Evolutionary conservation across 2,888 invertebrate genomes (phyloP).

Genomic region (Epirrita christyi): DNA sequence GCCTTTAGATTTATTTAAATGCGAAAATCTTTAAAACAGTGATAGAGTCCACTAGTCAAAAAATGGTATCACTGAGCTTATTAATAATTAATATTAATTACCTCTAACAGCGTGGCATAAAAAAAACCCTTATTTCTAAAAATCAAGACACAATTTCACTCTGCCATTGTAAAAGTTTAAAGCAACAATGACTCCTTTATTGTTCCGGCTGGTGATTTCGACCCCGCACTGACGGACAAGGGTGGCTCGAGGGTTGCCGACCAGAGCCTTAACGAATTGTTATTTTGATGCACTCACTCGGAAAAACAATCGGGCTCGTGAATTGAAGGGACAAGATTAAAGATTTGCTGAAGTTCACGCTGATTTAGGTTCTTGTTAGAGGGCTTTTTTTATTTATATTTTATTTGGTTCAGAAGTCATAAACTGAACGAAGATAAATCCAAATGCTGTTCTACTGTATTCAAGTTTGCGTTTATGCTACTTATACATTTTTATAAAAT

Average conservation of each 20-base stretch:
- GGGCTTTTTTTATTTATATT: slow-evolving; percentile 36
- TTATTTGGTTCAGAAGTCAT: slow-evolving; percentile 5
- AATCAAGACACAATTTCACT: slow-evolving; percentile 13
- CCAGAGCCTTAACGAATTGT: slow-evolving; percentile 73
- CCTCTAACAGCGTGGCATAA: too few relatives aligned
- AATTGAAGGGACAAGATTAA: slow-evolving; percentile 74
- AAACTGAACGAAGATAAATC: too few relatives aligned
- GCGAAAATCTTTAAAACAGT: too few relatives aligned
- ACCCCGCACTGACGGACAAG: slow-evolving; percentile 43
- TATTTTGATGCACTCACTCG: slow-evolving; percentile 80
- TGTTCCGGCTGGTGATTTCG: slow-evolving; percentile 38
- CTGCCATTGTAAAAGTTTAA: slow-evolving; percentile 19
- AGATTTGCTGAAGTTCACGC: slow-evolving; percentile 70
- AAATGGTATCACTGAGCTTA: too few relatives aligned
- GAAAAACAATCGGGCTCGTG: slow-evolving; percentile 77
- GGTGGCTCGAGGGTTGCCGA: slow-evolving; percentile 55
- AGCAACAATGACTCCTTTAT: slow-evolving; percentile 30
- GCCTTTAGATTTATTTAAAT: too few relatives aligned
- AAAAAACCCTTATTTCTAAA: not conserved
- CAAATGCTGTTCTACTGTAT: too few relatives aligned
- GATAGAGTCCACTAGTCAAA: too few relatives aligned
- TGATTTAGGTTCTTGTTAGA: slow-evolving; percentile 52
- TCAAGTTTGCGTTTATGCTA: too few relatives aligned
- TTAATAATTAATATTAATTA: too few relatives aligned
- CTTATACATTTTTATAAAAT: too few relatives aligned